phyloP scores from a whole-genome alignment of 2,888 invertebrate genomes.

The Scaptomyza reducta region DNA sequence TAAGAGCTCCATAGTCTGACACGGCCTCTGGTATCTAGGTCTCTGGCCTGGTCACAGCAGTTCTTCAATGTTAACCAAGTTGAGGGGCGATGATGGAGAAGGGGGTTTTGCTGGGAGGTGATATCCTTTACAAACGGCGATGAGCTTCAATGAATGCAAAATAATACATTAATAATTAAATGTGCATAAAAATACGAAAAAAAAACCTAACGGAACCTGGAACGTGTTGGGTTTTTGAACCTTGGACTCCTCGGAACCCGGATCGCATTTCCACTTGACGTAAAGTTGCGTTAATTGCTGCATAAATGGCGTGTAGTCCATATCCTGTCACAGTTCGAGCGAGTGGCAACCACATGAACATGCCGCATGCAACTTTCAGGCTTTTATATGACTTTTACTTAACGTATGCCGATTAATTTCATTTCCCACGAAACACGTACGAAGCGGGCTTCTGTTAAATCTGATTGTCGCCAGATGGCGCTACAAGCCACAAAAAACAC shows the following conservation, averaged over 20 bases:
- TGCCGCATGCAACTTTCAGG: slow-evolving; percentile 59
- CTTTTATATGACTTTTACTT: slow-evolving; percentile 54
- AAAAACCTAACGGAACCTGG: not conserved
- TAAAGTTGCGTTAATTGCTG: slow-evolving; percentile 71
- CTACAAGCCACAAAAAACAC: not conserved
- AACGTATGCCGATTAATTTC: slow-evolving; percentile 70
- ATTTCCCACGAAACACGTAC: slow-evolving; percentile 60
- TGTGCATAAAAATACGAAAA: slow-evolving; percentile 38
- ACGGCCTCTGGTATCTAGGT: not conserved
- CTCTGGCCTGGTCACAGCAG: slow-evolving; percentile 23
- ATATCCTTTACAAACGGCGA: slow-evolving; percentile 28
- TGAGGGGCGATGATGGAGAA: not conserved
- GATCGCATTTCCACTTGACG: slow-evolving; percentile 50
- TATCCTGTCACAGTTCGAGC: slow-evolving; percentile 68
- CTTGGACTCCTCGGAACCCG: slow-evolving; percentile 13
- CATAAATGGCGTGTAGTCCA: slow-evolving; percentile 74
- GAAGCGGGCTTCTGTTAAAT: slow-evolving; percentile 21
- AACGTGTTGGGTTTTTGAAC: slow-evolving; percentile 7
- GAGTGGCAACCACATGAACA: slow-evolving; percentile 44
- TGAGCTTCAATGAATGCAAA: slow-evolving; percentile 74
- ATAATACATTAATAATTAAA: slow-evolving; percentile 76
- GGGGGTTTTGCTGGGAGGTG: not conserved
- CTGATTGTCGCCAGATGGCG: slow-evolving; percentile 31
- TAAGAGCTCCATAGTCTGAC: slow-evolving; percentile 31
- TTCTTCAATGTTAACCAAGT: slow-evolving; percentile 25